Evolutionary conservation across 1,140 invertebrate genomes (phyloP).

Genomic region (Bilobella aurantiaca): DNA sequence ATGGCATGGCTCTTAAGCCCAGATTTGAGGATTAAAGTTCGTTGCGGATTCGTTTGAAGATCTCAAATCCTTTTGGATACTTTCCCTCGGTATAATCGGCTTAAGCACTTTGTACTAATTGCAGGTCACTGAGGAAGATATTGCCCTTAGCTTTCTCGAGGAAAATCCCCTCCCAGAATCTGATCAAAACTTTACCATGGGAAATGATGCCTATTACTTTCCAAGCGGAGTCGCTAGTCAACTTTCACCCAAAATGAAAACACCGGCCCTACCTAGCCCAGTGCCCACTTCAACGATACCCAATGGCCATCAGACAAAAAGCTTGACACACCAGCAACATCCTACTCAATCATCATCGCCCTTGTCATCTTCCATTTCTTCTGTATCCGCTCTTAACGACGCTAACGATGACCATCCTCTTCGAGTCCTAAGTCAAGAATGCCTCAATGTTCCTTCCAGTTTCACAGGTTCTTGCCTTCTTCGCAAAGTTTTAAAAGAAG

Average conservation of each 20-base stretch:
- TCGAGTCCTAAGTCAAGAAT: slow-evolving; percentile 76
- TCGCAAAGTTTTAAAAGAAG: too few species aligned
- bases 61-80: too few species aligned
- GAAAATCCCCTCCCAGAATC: slow-evolving; percentile 61
- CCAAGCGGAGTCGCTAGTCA: slow-evolving; percentile 17
- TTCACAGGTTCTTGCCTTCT: slow-evolving; percentile 50
- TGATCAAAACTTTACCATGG: slow-evolving; percentile 46
- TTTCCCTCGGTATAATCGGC: background rate
- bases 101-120: slow-evolving; percentile 17
- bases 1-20: too few species aligned
- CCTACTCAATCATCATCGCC: slow-evolving; percentile 3
- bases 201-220: slow-evolving; percentile 14
- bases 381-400: slow-evolving; percentile 15
- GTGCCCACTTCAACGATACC: slow-evolving; percentile 21
- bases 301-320: slow-evolving; percentile 3
- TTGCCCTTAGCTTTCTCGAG: slow-evolving; percentile 69
- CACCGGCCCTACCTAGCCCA: background rate
- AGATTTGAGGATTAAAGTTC: too few species aligned
- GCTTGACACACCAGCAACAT: background rate
- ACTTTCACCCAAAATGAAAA: slow-evolving; percentile 13
- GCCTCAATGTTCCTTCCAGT: slow-evolving; percentile 75
- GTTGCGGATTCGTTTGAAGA: too few species aligned
- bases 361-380: slow-evolving; percentile 6
- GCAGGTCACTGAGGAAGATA: slow-evolving; percentile 77
- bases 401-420: slow-evolving; percentile 59